These are phyloP conservation scores for Magallana angulata DNA, from an alignment of 1,140 invertebrate species.

Conservation along the genomic window DNA sequence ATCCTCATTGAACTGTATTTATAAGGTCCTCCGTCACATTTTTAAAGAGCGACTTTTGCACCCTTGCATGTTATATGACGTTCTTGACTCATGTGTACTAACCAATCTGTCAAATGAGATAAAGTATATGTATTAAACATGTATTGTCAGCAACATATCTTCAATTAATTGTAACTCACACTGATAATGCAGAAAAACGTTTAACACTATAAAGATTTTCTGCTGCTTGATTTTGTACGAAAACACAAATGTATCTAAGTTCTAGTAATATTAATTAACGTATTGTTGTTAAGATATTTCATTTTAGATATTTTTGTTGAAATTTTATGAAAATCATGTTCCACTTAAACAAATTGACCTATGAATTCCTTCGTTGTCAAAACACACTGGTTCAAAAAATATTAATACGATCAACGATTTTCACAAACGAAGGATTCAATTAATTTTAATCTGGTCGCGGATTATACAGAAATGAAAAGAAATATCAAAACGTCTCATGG, in stretches of 20 bases:
- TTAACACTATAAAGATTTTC: too few species aligned
- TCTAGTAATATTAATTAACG: too few species aligned
- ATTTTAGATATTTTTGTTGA: too few species aligned
- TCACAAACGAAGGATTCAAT: constrained; percentile 15
- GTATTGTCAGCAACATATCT: too few species aligned
- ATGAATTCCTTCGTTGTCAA: not conserved
- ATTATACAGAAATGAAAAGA: constrained; percentile 27
- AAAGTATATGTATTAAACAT: too few species aligned
- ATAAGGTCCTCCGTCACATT: not conserved
- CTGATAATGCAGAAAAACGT: too few species aligned
- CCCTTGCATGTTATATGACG: not conserved
- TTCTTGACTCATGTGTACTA: too few species aligned
- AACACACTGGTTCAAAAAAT: not conserved
- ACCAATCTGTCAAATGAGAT: too few species aligned
- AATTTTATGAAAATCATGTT: not conserved
- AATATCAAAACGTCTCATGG: constrained; percentile 9
- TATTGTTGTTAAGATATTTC: too few species aligned
- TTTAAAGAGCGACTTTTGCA: constrained; percentile 11
- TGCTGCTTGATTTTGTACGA: too few species aligned
- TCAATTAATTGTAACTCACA: too few species aligned
- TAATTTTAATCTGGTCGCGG: constrained; percentile 12
- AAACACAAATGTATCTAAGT: too few species aligned
- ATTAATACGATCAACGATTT: not conserved
- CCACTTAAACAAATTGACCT: not conserved
- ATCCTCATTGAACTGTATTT: not conserved